Conservation (phyloP, 2,797 vertebrate genomes). For the Gadopsis bispinosus region DNA sequence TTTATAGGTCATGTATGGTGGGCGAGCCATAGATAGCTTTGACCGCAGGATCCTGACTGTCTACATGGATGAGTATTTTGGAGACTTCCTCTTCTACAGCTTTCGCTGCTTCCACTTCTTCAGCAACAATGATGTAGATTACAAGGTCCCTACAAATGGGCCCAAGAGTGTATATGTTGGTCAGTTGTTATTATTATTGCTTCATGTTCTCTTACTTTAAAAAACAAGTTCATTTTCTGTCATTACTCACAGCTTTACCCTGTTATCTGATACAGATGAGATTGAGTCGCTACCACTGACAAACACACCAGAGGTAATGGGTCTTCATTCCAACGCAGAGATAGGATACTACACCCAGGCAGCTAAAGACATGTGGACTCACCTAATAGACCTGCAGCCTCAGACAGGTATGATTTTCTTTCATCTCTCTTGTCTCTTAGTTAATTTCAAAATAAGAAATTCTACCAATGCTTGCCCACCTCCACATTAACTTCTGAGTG, state of each 20-base stretch:
- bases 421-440: neutral
- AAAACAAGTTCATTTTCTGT: neutral
- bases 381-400: constrained; percentile 94
- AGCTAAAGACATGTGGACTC: constrained; percentile 90
- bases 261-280: constrained; percentile 79
- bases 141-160: constrained; percentile 88
- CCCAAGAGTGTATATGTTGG: constrained; percentile 89
- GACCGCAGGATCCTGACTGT: constrained; percentile 92
- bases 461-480: neutral
- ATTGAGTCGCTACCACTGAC: constrained; percentile 91
- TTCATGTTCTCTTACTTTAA: neutral
- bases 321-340: constrained; percentile 94
- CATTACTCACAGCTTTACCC: constrained; percentile 17
- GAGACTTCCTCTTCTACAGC: constrained; percentile 95
- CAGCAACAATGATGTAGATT: constrained; percentile 87
- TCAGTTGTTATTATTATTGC: constrained; percentile 72
- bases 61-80: constrained; percentile 97
- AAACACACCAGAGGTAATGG: constrained; percentile 93
- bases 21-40: constrained; percentile 94
- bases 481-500: neutral
- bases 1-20: constrained; percentile 97
- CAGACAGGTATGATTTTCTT: constrained; percentile 86
- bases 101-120: constrained; percentile 94
- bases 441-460: neutral
- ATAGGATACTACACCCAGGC: constrained; percentile 95